A percentile compares a stretch with the other conserved stretches of the same genome.
phyloP scores from a whole-genome alignment of 2,113 vertebrate species.

The Chloroceryle aenea region DNA sequence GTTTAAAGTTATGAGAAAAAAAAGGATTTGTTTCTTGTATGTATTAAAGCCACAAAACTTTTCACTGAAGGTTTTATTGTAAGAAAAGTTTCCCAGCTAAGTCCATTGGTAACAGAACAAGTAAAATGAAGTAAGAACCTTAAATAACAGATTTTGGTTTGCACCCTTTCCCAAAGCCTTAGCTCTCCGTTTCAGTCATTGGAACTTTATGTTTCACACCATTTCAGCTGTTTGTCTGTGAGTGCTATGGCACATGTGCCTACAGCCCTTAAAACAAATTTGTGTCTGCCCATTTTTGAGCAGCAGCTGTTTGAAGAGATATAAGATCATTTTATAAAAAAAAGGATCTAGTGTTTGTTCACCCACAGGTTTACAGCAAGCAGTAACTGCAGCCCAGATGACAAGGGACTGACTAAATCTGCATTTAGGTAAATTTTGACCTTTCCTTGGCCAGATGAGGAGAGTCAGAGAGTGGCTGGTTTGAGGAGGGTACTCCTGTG shows the following conservation, averaged over 20 bases:
- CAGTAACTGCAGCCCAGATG: neutral
- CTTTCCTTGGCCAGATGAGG: neutral
- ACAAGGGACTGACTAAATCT: neutral
- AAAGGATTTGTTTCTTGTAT: neutral
- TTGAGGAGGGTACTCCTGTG: neutral
- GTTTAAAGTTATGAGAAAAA: neutral
- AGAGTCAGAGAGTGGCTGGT: neutral
- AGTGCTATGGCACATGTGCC: rapidly evolving
- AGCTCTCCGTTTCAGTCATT: neutral
- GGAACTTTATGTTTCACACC: neutral
- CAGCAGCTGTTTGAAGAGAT: neutral
- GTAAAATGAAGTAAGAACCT: neutral
- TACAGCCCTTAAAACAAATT: neutral
- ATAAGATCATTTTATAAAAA: neutral
- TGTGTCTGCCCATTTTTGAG: neutral
- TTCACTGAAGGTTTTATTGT: neutral
- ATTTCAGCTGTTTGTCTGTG: neutral
- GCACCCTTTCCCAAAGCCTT: neutral
- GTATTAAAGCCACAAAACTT: neutral
- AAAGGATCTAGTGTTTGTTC: neutral
- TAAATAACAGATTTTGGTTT: neutral
- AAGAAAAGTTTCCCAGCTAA: neutral
- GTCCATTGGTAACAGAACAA: neutral
- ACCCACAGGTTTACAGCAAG: neutral
- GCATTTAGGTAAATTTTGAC: neutral